These are phyloP conservation scores for Caenorhabditis panamensis DNA, from an alignment of 2,888 invertebrate genomes.

Conservation along the genomic window DNA sequence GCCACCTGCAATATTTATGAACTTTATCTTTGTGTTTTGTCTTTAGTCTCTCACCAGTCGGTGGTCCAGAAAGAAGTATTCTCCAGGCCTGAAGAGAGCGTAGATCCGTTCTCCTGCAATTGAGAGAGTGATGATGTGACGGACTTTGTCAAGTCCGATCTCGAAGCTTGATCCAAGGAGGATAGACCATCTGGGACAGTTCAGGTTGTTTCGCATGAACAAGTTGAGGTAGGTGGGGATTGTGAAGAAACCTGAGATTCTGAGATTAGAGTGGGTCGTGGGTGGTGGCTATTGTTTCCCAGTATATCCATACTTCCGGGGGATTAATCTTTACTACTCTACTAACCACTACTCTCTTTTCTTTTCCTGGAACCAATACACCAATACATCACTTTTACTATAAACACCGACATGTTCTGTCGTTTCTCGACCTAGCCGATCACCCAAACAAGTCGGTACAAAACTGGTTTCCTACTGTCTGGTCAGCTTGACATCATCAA, in stretches of 20 bases:
- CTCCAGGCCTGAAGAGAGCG: conserved; percentile 63
- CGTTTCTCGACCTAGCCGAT: too few species aligned
- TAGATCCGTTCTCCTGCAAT: conserved; percentile 68
- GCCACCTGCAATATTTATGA: conserved; percentile 48
- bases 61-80: conserved; percentile 67
- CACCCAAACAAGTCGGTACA: not conserved
- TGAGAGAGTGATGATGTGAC: conserved; percentile 64
- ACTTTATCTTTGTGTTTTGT: not conserved
- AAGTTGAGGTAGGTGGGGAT: conserved; percentile 69
- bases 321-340: too few species aligned
- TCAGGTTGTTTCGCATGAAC: conserved; percentile 58
- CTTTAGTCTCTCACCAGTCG: conserved; percentile 42
- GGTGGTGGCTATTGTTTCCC: not conserved
- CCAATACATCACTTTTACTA: too few species aligned
- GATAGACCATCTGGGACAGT: conserved; percentile 66
- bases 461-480: not conserved
- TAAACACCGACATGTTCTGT: too few species aligned
- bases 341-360: too few species aligned
- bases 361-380: too few species aligned
- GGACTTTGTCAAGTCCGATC: conserved; percentile 67
- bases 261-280: not conserved
- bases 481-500: too few species aligned
- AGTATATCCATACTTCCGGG: too few species aligned
- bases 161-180: conserved; percentile 71
- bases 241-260: conserved; percentile 67